Percentiles rank a stretch among this genome's conserved stretches.
These are phyloP conservation scores for Sternotherus odoratus DNA, from an alignment of 2,797 vertebrate species.

Conservation along the genomic window DNA sequence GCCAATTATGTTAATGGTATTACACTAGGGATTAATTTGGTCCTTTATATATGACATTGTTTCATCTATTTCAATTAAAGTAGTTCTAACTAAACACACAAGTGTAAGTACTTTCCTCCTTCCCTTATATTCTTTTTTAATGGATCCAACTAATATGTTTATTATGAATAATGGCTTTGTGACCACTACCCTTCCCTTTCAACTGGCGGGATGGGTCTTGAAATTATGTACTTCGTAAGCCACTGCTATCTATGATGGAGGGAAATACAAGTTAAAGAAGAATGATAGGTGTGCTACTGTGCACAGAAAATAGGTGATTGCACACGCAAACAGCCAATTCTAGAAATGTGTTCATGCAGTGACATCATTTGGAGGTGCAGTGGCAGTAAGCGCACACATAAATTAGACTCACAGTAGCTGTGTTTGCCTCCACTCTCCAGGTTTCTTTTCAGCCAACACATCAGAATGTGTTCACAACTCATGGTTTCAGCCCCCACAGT, in stretches of 20 bases:
- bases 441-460: background rate
- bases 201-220: background rate
- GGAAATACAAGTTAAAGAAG: background rate
- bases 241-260: background rate
- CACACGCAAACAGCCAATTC: background rate
- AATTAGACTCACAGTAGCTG: accelerated
- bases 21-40: too few species aligned
- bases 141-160: background rate
- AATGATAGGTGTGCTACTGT: background rate
- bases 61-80: background rate
- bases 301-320: background rate
- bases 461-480: background rate
- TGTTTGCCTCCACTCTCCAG: background rate
- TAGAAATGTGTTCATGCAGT: background rate
- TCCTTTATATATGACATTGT: too few species aligned
- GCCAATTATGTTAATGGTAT: too few species aligned
- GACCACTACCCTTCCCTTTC: background rate
- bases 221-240: background rate
- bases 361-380: background rate
- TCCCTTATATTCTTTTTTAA: background rate
- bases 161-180: background rate
- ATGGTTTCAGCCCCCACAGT: background rate
- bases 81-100: background rate
- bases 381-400: background rate
- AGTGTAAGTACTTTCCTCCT: background rate